Percentiles rank a stretch among this genome's conserved stretches.
These are phyloP conservation scores for Hippopotamus amphibius DNA, from an alignment of 2,113 vertebrate genomes.

Conservation along the genomic window DNA sequence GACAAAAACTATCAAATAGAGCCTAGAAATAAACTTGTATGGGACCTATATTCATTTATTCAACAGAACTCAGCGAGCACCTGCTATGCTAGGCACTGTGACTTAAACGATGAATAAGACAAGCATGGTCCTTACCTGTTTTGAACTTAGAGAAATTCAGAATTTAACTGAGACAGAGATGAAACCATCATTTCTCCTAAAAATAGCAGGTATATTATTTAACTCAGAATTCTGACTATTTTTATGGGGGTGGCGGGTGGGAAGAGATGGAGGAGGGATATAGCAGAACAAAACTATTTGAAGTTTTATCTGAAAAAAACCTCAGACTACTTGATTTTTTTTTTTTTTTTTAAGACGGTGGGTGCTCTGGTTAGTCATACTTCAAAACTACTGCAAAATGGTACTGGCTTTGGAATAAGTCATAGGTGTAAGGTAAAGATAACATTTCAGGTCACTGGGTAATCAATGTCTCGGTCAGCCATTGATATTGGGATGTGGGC, in stretches of 20 bases:
- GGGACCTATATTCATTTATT: background rate
- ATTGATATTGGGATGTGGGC: background rate
- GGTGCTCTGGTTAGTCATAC: background rate
- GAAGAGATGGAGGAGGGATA: background rate
- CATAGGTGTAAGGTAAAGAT: background rate
- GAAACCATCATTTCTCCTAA: background rate
- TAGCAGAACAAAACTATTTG: background rate
- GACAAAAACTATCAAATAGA: conserved; percentile 30
- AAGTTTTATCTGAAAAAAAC: conserved; percentile 1
- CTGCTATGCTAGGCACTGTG: background rate
- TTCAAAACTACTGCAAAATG: background rate
- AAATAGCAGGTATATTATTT: background rate
- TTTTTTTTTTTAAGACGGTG: background rate
- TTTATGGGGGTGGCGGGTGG: background rate
- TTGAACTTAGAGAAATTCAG: conserved; percentile 20
- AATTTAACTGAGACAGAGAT: background rate
- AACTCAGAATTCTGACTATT: background rate
- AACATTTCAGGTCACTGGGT: background rate
- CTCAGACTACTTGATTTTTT: background rate
- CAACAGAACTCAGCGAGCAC: background rate
- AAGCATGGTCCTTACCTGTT: background rate
- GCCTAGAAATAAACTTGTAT: background rate
- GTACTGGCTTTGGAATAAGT: background rate
- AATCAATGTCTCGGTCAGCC: background rate
- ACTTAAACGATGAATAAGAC: background rate